These are phyloP conservation scores for Orchesella cincta DNA, from an alignment of 1,140 invertebrate species.

Conservation along the genomic window DNA sequence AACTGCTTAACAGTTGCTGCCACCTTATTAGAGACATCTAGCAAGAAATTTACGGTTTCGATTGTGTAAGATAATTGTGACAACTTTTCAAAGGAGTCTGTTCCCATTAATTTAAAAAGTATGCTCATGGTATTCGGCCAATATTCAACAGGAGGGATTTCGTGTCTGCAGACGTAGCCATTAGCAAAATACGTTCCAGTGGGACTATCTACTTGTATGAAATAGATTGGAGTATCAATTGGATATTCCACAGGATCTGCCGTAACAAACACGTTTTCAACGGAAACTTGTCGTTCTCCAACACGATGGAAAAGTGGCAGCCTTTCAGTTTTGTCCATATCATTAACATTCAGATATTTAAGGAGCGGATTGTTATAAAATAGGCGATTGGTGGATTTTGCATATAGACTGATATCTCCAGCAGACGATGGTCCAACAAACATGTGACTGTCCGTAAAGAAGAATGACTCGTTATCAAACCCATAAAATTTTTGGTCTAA, in stretches of 20 bases:
- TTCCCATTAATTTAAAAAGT: not conserved
- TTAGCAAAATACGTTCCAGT: conserved; percentile 38
- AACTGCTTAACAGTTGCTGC: not conserved
- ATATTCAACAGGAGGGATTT: conserved; percentile 31
- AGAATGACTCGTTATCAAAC: conserved; percentile 14
- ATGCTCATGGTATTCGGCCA: conserved; percentile 36
- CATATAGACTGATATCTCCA: not conserved
- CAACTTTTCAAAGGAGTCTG: not conserved
- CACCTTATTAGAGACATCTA: not conserved
- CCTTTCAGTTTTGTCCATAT: not conserved
- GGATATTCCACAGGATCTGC: not conserved
- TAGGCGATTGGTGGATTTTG: not conserved
- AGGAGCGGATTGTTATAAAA: not conserved
- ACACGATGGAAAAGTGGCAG: not conserved
- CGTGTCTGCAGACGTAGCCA: conserved; percentile 30
- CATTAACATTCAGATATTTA: not conserved
- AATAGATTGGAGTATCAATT: conserved; percentile 32
- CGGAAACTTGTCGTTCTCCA: not conserved
- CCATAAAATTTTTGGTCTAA: conserved; percentile 26
- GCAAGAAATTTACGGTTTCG: not conserved
- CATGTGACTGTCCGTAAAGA: conserved; percentile 33
- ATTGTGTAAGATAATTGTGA: not conserved
- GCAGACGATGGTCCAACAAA: conserved; percentile 5
- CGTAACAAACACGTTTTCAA: not conserved
- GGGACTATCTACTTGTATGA: conserved; percentile 32